Base-by-base conservation (phyloP, 2,888 invertebrate genomes). In the Calameuta pallipes region DNA sequence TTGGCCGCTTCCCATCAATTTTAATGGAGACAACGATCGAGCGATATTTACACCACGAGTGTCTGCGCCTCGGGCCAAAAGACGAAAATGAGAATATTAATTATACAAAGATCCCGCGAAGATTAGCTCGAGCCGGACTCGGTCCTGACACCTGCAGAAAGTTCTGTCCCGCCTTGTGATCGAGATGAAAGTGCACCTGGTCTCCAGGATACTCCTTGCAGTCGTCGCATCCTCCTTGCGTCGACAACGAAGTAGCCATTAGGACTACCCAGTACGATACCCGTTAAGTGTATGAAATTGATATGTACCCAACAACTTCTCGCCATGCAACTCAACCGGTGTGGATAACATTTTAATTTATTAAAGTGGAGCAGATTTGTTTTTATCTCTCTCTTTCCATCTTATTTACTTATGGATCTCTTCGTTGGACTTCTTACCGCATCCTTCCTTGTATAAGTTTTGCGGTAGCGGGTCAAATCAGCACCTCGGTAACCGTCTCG, bases 121-220 rank as follows among this genome's bases (percentile, higher is more conserved):
- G 79, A 79, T 79, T 79, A 79, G 79, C 56, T 69, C 74, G 78
- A 74, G 69, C 35, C 56, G 75, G 73, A 78, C 78, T 33, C 56
- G 73, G 71, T 56, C 75, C 78, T 78, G 81, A 79, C 81, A 79
- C 81, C 79, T 81, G 81, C 79, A 79, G 81, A 81, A 81, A 81
- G 78, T 81, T 76, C 69, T 70, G 75, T 79, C 74, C 79, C 79
- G 76, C 78, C 78, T 70, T 79, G 56, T 37, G 35, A 56, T 41
- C 75, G 75, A 75, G 71, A 79, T 79, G 79, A 77, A 79, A 79
- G 77, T 79, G 56, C 56, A 56, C 56, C 56, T 56, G 56, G 23
- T 56, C 56, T 23, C 56, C 56, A 56, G 56, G 56, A 56, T 56
- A 56, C 23, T 56, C 56, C 9, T 56, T 56, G 56, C 56, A 56